A percentile compares a stretch with the other conserved stretches of the same genome.
Conservation (phyloP, 2,113 vertebrate genomes). For the Oryzias javanicus region DNA sequence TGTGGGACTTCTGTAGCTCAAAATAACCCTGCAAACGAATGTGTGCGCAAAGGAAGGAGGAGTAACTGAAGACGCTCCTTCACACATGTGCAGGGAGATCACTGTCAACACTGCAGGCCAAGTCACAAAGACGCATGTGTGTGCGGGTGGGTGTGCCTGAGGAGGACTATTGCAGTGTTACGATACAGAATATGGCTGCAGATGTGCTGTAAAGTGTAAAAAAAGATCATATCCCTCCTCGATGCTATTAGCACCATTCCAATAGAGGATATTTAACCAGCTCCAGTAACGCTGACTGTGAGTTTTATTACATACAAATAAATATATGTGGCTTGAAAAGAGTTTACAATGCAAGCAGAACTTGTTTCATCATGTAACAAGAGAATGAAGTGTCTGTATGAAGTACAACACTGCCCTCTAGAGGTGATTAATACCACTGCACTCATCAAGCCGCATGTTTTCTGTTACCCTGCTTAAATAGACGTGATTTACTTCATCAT, state of each 20-base stretch:
- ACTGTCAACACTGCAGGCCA: constrained; percentile 79
- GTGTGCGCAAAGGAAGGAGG: constrained; percentile 57
- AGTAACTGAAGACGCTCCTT: constrained; percentile 80
- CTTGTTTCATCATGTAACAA: constrained; percentile 3
- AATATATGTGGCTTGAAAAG: constrained; percentile 9
- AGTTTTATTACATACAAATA: neutral
- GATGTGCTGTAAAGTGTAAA: constrained; percentile 42
- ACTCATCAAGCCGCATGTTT: too few species aligned
- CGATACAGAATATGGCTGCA: constrained; percentile 32
- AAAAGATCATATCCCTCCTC: constrained; percentile 30
- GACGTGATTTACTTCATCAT: too few species aligned
- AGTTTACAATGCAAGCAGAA: constrained; percentile 17
- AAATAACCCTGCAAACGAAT: constrained; percentile 77
- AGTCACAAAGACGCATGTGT: constrained; percentile 40
- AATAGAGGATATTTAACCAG: constrained; percentile 4
- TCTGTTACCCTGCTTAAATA: too few species aligned
- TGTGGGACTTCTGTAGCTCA: constrained; percentile 61
- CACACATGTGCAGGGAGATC: constrained; percentile 82
- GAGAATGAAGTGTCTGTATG: neutral
- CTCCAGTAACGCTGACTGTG: constrained; percentile 4
- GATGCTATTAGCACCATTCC: constrained; percentile 5
- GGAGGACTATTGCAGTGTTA: constrained; percentile 4
- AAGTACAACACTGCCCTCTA: constrained; percentile 46
- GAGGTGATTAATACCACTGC: constrained; percentile 11
- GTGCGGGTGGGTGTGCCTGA: constrained; percentile 29